phyloP scores from a whole-genome alignment of 2,797 vertebrate species.

The Manis pentadactyla region DNA sequence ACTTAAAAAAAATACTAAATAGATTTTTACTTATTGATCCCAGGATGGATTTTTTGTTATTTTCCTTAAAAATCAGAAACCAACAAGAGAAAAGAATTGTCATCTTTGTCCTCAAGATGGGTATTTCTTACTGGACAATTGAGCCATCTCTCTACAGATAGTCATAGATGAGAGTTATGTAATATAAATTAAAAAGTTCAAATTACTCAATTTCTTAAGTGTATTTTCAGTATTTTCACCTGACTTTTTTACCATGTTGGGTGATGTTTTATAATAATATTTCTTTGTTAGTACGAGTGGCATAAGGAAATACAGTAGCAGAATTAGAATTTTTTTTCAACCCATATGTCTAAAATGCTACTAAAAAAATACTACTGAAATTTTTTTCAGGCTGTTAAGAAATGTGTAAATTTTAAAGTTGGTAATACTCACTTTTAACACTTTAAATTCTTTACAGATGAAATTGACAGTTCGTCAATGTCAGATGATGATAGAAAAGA shows the following conservation, averaged over 20 bases:
- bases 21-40: conserved; percentile 21
- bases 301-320: conserved; percentile 26
- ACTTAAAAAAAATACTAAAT: neutral
- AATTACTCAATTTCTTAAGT: neutral
- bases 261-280: neutral
- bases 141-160: neutral
- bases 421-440: neutral
- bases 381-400: conserved; percentile 41
- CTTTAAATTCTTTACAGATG: conserved; percentile 89
- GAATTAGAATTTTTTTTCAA: neutral
- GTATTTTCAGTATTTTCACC: conserved; percentile 16
- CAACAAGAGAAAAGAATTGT: neutral
- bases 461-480: conserved; percentile 98
- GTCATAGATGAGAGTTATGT: neutral
- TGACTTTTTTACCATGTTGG: neutral
- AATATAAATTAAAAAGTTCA: neutral
- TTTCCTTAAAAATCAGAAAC: conserved; percentile 14
- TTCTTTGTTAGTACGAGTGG: neutral
- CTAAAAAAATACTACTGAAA: neutral
- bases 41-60: conserved; percentile 27
- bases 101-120: neutral
- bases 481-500: conserved; percentile 99
- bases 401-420: conserved; percentile 22
- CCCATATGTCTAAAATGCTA: neutral
- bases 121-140: neutral